Percentiles rank a stretch among this genome's conserved stretches.
These are phyloP conservation scores for Lasioglossum vierecki DNA, from an alignment of 2,888 invertebrate species.

Conservation along the genomic window DNA sequence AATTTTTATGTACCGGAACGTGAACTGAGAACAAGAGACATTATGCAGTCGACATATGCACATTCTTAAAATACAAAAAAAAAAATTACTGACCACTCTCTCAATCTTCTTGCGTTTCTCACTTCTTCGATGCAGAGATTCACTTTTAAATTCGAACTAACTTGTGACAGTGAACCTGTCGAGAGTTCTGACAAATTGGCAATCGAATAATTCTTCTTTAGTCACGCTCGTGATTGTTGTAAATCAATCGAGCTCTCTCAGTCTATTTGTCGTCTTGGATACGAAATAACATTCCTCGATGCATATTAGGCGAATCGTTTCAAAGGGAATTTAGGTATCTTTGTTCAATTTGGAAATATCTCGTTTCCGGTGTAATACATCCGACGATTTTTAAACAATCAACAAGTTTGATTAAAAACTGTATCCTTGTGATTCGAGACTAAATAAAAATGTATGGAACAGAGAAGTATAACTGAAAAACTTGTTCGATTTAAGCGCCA, in stretches of 20 bases:
- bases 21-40: no score
- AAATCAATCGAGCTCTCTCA: background rate
- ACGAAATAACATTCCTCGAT: background rate
- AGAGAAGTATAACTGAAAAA: no score
- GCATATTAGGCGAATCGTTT: background rate
- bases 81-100: background rate
- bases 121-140: background rate
- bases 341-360: background rate
- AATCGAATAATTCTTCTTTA: background rate
- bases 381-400: background rate
- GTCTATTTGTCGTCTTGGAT: background rate
- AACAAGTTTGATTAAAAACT: background rate
- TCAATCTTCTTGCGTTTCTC: background rate
- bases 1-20: no score
- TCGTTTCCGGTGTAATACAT: no score
- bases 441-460: no score
- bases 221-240: background rate
- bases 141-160: background rate
- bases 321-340: background rate
- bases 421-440: background rate
- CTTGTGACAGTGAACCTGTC: background rate
- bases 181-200: background rate
- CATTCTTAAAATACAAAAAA: background rate
- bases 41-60: no score
- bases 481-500: no score